Percentiles rank a stretch among this genome's conserved stretches.
Evolutionary conservation across 2,113 vertebrate genomes (phyloP).

Genomic region (Leucosticte australis): DNA sequence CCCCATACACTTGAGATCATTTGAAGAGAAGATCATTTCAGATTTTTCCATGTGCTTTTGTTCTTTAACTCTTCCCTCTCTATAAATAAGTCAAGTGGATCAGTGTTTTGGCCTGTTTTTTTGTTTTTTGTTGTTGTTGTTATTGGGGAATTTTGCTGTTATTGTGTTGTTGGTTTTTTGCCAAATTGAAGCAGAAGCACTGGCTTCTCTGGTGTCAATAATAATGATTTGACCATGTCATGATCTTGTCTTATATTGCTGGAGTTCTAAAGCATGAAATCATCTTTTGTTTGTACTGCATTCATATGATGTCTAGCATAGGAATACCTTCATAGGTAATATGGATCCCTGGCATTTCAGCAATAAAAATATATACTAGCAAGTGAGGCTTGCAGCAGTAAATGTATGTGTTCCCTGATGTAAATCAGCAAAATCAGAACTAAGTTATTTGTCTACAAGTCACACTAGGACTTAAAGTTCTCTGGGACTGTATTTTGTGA

Average conservation of each 20-base stretch:
- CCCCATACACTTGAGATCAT: background rate
- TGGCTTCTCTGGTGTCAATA: background rate
- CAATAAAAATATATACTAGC: background rate
- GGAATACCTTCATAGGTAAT: background rate
- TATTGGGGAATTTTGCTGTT: background rate
- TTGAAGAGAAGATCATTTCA: background rate
- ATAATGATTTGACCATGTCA: background rate
- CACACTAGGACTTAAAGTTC: background rate
- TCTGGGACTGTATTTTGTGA: background rate
- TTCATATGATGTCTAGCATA: background rate
- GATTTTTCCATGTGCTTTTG: background rate
- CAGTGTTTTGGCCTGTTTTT: background rate
- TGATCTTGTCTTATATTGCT: background rate
- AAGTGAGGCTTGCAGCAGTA: background rate
- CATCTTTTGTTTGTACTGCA: background rate
- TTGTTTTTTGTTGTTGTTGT: no score
- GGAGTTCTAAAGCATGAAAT: background rate
- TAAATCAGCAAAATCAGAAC: background rate
- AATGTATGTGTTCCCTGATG: background rate
- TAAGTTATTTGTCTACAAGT: background rate
- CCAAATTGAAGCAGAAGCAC: background rate
- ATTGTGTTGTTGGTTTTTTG: background rate
- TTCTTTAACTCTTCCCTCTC: background rate
- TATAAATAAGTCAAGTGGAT: background rate
- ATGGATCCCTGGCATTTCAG: background rate